Percentiles rank a stretch among this genome's conserved stretches.
phyloP scores from a whole-genome alignment of 2,797 vertebrate species.

The Gymnothorax reevesii region DNA sequence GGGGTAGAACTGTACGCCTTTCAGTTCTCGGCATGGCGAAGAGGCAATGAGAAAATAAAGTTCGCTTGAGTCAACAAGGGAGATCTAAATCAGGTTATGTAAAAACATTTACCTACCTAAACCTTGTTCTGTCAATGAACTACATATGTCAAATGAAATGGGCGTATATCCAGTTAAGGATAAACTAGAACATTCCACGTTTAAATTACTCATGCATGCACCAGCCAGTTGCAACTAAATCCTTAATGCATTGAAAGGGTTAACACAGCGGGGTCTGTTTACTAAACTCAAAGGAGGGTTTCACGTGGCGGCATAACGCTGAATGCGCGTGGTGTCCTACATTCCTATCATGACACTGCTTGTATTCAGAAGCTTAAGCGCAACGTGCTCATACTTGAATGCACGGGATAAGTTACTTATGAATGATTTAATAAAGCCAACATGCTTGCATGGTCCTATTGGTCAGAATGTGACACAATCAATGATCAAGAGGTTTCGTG shows the following conservation, averaged over 20 bases:
- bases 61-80: slow-evolving; percentile 22
- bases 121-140: not conserved
- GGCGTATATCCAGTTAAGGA: not conserved
- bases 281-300: slow-evolving; percentile 17
- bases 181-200: slow-evolving; percentile 4
- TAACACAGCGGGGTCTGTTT: slow-evolving; percentile 28
- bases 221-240: too few species aligned
- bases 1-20: not conserved
- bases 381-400: slow-evolving; percentile 6
- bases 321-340: slow-evolving; percentile 17
- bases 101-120: slow-evolving; percentile 6
- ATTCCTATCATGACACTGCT: slow-evolving; percentile 30
- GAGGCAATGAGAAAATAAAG: not conserved
- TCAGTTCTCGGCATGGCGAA: not conserved
- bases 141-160: not conserved
- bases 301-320: slow-evolving; percentile 15
- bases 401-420: slow-evolving; percentile 12
- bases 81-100: slow-evolving; percentile 12
- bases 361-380: not conserved
- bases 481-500: not conserved
- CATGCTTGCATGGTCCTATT: not conserved
- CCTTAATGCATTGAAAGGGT: slow-evolving; percentile 23
- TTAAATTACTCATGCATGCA: slow-evolving; percentile 1
- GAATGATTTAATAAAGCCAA: slow-evolving; percentile 5
- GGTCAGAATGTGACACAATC: not conserved